Evolutionary conservation across 2,888 invertebrate species (phyloP).

Genomic region (Mylabris sibirica): DNA sequence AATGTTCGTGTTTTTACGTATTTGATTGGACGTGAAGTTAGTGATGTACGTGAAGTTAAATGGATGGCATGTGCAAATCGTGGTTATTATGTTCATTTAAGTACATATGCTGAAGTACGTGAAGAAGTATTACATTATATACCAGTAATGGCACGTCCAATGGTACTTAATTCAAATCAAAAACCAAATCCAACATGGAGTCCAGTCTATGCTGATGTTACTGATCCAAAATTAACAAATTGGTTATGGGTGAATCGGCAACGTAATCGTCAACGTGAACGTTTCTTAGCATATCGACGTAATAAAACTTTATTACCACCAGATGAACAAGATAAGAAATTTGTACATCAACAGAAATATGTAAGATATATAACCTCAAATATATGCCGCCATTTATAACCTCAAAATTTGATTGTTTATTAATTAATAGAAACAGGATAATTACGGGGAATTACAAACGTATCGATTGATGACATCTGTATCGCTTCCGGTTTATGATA

Average conservation of each 20-base stretch:
- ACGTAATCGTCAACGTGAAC: slow-evolving; percentile 78
- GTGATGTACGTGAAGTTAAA: slow-evolving; percentile 91
- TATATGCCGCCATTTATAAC: not conserved
- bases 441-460: slow-evolving; percentile 69
- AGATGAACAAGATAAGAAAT: slow-evolving; percentile 71
- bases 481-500: slow-evolving; percentile 92
- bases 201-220: slow-evolving; percentile 92
- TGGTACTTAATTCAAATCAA: slow-evolving; percentile 83
- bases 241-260: slow-evolving; percentile 89
- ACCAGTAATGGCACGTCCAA: slow-evolving; percentile 94
- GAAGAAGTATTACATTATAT: slow-evolving; percentile 96
- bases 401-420: not conserved
- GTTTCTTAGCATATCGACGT: slow-evolving; percentile 73
- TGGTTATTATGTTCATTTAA: slow-evolving; percentile 94
- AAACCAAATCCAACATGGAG: slow-evolving; percentile 94
- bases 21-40: slow-evolving; percentile 83
- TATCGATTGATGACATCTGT: slow-evolving; percentile 92
- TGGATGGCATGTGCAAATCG: slow-evolving; percentile 99
- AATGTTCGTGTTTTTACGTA: slow-evolving; percentile 97
- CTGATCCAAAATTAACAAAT: slow-evolving; percentile 90
- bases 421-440: slow-evolving; percentile 66
- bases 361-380: slow-evolving; percentile 46
- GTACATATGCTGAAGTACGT: slow-evolving; percentile 95
- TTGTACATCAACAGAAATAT: slow-evolving; percentile 63
- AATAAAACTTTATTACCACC: slow-evolving; percentile 69